Conservation (phyloP, 2,888 invertebrate species). For the Agrochola lychnidis region DNA sequence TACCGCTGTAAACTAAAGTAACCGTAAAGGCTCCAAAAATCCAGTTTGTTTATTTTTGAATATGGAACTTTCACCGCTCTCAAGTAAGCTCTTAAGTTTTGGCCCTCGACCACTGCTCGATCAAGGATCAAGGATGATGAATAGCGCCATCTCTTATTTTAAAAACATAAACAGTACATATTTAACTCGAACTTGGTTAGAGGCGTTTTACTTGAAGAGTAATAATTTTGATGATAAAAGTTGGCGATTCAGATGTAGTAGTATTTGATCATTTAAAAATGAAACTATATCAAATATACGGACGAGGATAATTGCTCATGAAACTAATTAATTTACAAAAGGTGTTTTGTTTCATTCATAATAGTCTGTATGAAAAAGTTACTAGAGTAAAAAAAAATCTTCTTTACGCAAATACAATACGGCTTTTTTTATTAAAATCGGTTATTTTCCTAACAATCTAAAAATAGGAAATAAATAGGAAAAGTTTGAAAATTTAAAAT, state of each 20-base stretch:
- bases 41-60: slow-evolving; percentile 8
- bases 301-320: slow-evolving; percentile 54
- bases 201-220: slow-evolving; percentile 28
- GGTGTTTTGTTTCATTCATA: slow-evolving; percentile 67
- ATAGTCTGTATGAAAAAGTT: slow-evolving; percentile 78
- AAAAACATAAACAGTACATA: slow-evolving; percentile 56
- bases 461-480: not conserved
- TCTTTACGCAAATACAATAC: not conserved
- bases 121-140: slow-evolving; percentile 9
- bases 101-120: not conserved
- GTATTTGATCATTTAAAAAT: slow-evolving; percentile 23
- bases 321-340: slow-evolving; percentile 60
- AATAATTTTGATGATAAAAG: slow-evolving; percentile 19
- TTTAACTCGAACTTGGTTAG: slow-evolving; percentile 30
- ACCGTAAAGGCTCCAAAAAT: not conserved
- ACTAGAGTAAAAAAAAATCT: slow-evolving; percentile 65
- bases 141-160: slow-evolving; percentile 74
- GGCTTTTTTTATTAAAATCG: not conserved
- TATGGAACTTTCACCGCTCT: slow-evolving; percentile 11
- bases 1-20: not conserved
- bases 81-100: slow-evolving; percentile 15
- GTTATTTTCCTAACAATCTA: not conserved
- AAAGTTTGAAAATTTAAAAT: not conserved
- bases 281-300: slow-evolving; percentile 17
- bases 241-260: not conserved